These are phyloP conservation scores for Drosophila sordidula DNA, from an alignment of 2,888 invertebrate genomes.

Conservation along the genomic window DNA sequence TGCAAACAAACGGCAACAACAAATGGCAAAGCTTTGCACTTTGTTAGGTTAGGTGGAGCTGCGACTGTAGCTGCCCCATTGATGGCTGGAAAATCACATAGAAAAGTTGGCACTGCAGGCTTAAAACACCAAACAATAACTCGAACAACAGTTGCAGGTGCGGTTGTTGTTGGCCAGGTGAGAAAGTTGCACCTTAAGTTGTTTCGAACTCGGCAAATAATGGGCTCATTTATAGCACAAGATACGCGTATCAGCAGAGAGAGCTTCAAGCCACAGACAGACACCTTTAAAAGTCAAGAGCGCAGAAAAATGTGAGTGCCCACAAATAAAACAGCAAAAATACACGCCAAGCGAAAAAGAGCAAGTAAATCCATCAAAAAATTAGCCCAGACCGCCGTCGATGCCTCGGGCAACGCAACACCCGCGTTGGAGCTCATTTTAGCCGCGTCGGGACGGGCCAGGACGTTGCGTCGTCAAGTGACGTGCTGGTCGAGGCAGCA, in stretches of 20 bases:
- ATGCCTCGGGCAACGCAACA: slow-evolving; percentile 50
- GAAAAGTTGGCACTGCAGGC: slow-evolving; percentile 51
- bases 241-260: not conserved
- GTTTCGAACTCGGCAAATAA: slow-evolving; percentile 35
- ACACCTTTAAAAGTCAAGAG: slow-evolving; percentile 29
- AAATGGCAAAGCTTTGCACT: slow-evolving; percentile 43
- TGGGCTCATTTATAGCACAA: slow-evolving; percentile 14
- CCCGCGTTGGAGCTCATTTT: slow-evolving; percentile 61
- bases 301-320: slow-evolving; percentile 19
- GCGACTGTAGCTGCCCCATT: slow-evolving; percentile 27
- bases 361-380: slow-evolving; percentile 63
- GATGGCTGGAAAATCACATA: slow-evolving; percentile 61
- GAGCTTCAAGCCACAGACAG: slow-evolving; percentile 30
- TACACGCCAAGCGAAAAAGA: slow-evolving; percentile 17
- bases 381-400: slow-evolving; percentile 50
- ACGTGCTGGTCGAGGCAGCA: slow-evolving; percentile 23
- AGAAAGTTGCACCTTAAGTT: slow-evolving; percentile 12
- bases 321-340: not conserved
- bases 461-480: slow-evolving; percentile 36
- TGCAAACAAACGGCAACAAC: slow-evolving; percentile 54
- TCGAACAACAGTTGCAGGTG: slow-evolving; percentile 22
- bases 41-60: slow-evolving; percentile 25
- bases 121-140: slow-evolving; percentile 51
- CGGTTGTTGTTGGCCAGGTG: not conserved
- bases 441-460: slow-evolving; percentile 27